Percentiles rank a stretch among this genome's conserved stretches.
phyloP scores from a whole-genome alignment of 2,888 invertebrate species.

The Drosophila suboccidentalis region DNA sequence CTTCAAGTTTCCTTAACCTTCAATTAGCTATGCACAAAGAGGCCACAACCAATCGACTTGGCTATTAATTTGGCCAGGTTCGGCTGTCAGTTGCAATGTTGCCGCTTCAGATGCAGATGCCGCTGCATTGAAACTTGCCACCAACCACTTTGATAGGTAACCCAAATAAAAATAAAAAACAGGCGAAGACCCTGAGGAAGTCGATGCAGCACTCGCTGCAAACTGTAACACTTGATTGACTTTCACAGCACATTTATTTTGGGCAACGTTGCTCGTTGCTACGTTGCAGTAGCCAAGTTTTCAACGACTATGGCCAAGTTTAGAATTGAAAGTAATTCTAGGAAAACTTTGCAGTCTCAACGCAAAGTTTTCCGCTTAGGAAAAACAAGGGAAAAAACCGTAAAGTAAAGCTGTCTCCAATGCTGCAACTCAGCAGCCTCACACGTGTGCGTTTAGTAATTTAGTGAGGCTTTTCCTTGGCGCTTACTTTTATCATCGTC shows the following conservation, averaged over 20 bases:
- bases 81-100: conserved; percentile 68
- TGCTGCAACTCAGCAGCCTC: conserved; percentile 55
- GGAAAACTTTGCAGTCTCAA: conserved; percentile 46
- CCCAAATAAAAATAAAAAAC: neutral
- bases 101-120: conserved; percentile 67
- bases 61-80: conserved; percentile 25
- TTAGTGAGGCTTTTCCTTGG: conserved; percentile 43
- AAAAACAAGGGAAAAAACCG: neutral
- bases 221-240: conserved; percentile 79
- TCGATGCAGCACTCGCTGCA: conserved; percentile 40
- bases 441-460: conserved; percentile 52
- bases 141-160: conserved; percentile 37
- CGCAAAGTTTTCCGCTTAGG: conserved; percentile 31
- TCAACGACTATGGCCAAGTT: conserved; percentile 71
- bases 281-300: conserved; percentile 33
- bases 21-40: conserved; percentile 23
- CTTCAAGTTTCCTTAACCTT: neutral
- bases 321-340: conserved; percentile 71
- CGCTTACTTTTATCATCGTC: conserved; percentile 19
- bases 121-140: conserved; percentile 19
- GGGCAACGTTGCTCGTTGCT: conserved; percentile 23
- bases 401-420: neutral
- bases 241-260: conserved; percentile 79
- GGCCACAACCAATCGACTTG: conserved; percentile 8
- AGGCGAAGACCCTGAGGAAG: conserved; percentile 1